Conservation (phyloP, 2,113 vertebrate species). For the Barnardius zonarius region DNA sequence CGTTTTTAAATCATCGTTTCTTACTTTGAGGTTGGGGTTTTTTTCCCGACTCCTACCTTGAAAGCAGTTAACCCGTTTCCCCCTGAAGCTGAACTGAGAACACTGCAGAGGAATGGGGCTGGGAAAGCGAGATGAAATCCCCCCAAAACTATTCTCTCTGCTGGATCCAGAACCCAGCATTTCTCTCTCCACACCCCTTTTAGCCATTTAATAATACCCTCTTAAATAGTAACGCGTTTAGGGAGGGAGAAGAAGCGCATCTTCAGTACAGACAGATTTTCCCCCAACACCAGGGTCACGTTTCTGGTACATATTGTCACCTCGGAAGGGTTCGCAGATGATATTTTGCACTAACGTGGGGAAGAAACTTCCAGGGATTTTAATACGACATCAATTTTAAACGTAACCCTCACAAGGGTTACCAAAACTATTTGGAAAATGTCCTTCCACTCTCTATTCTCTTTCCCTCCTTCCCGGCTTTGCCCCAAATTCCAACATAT, state of each 20-base stretch:
- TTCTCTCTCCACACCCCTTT: not conserved
- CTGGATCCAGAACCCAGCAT: not conserved
- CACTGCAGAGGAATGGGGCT: not conserved
- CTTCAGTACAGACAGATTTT: not conserved
- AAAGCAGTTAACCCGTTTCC: conserved; percentile 32
- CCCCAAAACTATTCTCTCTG: not conserved
- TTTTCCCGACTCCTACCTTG: not conserved
- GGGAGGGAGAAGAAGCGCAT: not conserved
- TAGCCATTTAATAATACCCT: not conserved
- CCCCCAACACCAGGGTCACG: not conserved
- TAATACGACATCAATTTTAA: not conserved
- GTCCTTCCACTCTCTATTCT: conserved; percentile 63
- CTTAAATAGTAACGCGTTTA: not conserved
- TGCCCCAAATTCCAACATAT: conserved; percentile 85
- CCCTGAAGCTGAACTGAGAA: not conserved
- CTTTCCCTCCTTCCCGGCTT: conserved; percentile 67
- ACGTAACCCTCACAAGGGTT: not conserved
- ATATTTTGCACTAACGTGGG: conserved; percentile 4
- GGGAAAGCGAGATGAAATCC: not conserved
- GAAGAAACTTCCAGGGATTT: not conserved
- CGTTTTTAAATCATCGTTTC: conserved; percentile 42
- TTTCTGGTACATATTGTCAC: not conserved
- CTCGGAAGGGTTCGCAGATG: not conserved
- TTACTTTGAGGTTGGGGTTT: not conserved
- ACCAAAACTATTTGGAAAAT: conserved; percentile 59